Evolutionary conservation across 2,113 vertebrate genomes (phyloP), one percentile per base, ranked within the genome.

Genomic region (Cyrtonyx montezumae): DNA sequence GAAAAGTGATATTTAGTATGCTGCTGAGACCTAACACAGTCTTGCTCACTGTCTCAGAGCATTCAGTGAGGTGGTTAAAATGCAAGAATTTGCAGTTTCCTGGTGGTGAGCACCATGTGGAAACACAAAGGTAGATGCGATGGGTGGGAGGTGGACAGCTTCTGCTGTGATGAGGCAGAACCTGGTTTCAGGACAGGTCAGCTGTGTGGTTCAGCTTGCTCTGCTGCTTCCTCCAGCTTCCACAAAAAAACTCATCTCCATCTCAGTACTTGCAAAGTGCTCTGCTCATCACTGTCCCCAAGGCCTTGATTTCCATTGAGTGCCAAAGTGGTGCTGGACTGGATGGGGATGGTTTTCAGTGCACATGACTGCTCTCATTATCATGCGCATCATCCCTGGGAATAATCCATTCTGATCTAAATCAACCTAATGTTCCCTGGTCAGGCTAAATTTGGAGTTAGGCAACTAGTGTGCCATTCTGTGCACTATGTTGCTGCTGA

Each of bases 21-120:
- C 19, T 90, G 78, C 93, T 89, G 71, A 84, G 58, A 85, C 30
- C 30, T 84, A 86, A 91, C 68, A 82, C 2, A 70, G 14, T 23
- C 48, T 70, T 1, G 0, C 16, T 87, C 45, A 30, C 63, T 84
- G 70, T 18, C 42, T 80, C 17, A 37, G 17, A 13, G 23, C 83
- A 69, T 73, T 74, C 46, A 51, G 28, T 1, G 10, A 34, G 61
- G 36, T 0, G 2, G 36, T 43, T 73, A 67, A 84, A 85, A 79
- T 22, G 7, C 8, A 75, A 79, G 43, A 75, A 23, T 9, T 90
- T 86, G 36, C 62, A 45, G 32, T 66, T 82, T 26, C n/a, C 22
- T 88, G 37, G 18, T 26, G 73, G 62, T 0, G 0, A 70, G 34
- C 3, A 3, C 19, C n/a, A 6, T 28, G 17, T 61, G 43, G 62